These are phyloP conservation scores for Megaceryle torquata DNA, from an alignment of 2,113 vertebrate genomes.

Conservation along the genomic window DNA sequence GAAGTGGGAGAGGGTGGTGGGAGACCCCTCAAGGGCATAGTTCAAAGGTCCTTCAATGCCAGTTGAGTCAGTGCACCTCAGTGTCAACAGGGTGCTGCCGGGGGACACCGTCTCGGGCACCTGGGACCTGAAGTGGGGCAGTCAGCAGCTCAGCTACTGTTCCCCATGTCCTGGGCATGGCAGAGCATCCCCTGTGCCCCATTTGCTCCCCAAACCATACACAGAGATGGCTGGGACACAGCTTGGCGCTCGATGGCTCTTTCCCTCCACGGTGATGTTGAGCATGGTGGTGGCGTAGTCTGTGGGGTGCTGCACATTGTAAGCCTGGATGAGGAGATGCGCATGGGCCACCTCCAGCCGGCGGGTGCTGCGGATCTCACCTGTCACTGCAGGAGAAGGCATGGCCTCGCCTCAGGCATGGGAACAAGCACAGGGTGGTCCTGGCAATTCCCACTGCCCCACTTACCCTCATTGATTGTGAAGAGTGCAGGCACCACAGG, in stretches of 20 bases:
- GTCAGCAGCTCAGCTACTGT: not conserved
- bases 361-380: conserved; percentile 53
- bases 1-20: conserved; percentile 1
- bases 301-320: not conserved
- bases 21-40: conserved; percentile 41
- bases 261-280: conserved; percentile 43
- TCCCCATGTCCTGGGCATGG: fast-evolving
- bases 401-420: fast-evolving
- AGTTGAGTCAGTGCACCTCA: conserved; percentile 45
- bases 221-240: conserved; percentile 66
- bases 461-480: conserved; percentile 53
- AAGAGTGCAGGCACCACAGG: not conserved
- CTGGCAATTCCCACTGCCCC: fast-evolving
- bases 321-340: conserved; percentile 60
- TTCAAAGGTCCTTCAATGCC: not conserved
- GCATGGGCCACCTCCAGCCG: not conserved
- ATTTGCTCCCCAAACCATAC: not conserved
- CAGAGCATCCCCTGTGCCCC: fast-evolving
- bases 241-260: conserved; percentile 5
- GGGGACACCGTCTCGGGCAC: conserved; percentile 41
- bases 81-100: conserved; percentile 16
- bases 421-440: not conserved
- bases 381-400: conserved; percentile 33
- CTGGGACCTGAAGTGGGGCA: conserved; percentile 15
- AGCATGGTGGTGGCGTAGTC: not conserved